Percentiles rank a stretch among this genome's conserved stretches.
Conservation (phyloP, 2,888 invertebrate species). For the Aproaerema taeniolella region DNA sequence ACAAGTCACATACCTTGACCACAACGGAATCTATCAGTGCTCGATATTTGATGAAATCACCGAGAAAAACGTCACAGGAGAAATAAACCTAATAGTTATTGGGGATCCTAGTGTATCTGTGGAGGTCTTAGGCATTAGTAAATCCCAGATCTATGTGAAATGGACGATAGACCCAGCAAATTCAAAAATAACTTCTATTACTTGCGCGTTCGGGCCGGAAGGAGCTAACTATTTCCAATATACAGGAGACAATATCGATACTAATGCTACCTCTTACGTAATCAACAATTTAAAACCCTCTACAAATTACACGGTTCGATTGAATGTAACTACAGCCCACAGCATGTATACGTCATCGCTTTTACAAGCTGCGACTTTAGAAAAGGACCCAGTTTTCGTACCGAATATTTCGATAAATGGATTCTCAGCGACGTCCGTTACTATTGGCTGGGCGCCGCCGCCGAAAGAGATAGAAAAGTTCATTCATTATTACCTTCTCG, state of each 20-base stretch:
- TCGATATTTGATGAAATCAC: conserved; percentile 43
- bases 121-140: conserved; percentile 85
- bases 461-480: conserved; percentile 80
- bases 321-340: conserved; percentile 81
- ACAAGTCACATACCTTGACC: conserved; percentile 74
- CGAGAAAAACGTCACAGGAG: conserved; percentile 55
- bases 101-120: conserved; percentile 86
- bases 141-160: conserved; percentile 85
- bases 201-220: conserved; percentile 22
- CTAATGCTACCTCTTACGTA: conserved; percentile 82
- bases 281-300: conserved; percentile 80
- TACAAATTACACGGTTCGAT: conserved; percentile 81
- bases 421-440: conserved; percentile 83
- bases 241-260: conserved; percentile 75
- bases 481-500: conserved; percentile 86
- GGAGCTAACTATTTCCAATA: conserved; percentile 51
- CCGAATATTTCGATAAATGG: conserved; percentile 88
- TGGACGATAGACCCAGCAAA: conserved; percentile 90
- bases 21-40: conserved; percentile 80
- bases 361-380: conserved; percentile 71
- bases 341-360: conserved; percentile 76
- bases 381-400: conserved; percentile 85
- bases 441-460: conserved; percentile 87
- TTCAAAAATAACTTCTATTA: conserved; percentile 79
- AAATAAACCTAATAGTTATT: conserved; percentile 77